Conservation (phyloP, 2,888 invertebrate species). For the Rotaria sp. region DNA sequence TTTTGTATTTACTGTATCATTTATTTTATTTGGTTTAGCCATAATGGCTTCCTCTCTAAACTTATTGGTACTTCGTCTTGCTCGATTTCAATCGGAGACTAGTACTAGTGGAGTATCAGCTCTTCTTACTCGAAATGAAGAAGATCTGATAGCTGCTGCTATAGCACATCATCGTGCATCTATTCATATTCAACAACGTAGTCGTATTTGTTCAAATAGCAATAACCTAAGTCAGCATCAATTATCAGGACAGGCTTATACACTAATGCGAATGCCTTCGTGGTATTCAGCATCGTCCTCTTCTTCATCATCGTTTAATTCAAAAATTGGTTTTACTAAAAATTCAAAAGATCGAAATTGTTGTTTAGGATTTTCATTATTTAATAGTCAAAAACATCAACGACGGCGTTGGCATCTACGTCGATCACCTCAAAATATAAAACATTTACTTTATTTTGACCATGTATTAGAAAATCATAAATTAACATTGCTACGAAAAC, state of each 20-base stretch:
- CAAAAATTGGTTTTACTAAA: not conserved
- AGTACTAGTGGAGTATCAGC: not conserved
- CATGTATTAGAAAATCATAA: not conserved
- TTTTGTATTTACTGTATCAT: constrained; percentile 88
- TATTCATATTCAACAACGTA: not conserved
- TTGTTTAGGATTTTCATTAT: not conserved
- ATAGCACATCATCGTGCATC: not conserved
- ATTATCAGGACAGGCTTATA: not conserved
- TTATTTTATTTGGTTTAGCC: constrained; percentile 91
- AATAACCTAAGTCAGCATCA: not conserved
- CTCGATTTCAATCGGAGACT: constrained; percentile 93
- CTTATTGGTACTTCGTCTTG: constrained; percentile 84
- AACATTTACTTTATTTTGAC: constrained; percentile 25
- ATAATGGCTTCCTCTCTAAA: constrained; percentile 97
- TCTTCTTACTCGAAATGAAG: not conserved
- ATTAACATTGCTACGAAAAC: not conserved
- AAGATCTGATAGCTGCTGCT: not conserved
- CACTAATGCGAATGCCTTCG: not conserved
- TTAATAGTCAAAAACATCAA: not conserved
- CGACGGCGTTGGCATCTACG: not conserved
- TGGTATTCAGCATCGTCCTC: not conserved
- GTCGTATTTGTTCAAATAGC: not conserved
- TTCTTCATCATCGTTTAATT: not conserved
- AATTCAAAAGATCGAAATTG: not conserved
- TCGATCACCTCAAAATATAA: constrained; percentile 13